Percentiles rank a stretch among this genome's conserved stretches.
These are phyloP conservation scores for Antheraea mylitta DNA, from an alignment of 1,140 invertebrate species.

Conservation along the genomic window DNA sequence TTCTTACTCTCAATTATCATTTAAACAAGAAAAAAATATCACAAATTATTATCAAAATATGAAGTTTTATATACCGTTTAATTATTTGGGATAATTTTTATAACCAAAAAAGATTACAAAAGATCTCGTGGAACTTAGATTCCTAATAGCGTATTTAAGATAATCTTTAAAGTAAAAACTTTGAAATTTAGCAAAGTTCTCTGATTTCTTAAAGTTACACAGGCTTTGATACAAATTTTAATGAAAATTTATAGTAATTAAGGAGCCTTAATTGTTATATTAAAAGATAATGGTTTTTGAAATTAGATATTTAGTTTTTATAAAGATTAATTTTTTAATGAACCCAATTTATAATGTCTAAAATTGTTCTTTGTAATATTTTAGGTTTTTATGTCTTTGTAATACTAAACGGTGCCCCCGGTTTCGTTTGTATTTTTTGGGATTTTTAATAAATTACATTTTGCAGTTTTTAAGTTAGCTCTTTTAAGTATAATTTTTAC, in stretches of 20 bases:
- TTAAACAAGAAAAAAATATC: too few species aligned
- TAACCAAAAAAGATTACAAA: neutral
- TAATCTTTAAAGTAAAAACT: neutral
- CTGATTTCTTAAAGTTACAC: neutral
- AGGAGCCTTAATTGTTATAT: neutral
- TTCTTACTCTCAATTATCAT: too few species aligned
- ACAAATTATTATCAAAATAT: neutral
- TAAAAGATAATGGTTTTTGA: neutral
- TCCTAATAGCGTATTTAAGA: slow-evolving; percentile 2
- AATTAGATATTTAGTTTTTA: neutral
- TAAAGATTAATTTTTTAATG: neutral
- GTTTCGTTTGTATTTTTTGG: too few species aligned
- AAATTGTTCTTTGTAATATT: neutral
- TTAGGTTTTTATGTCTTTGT: too few species aligned
- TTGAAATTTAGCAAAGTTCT: neutral
- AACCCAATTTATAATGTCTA: neutral
- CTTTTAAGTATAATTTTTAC: too few species aligned
- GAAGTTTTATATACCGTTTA: neutral
- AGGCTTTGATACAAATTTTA: slow-evolving; percentile 1
- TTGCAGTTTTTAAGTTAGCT: too few species aligned
- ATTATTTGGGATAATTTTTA: neutral
- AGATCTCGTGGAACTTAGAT: neutral
- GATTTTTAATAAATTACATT: too few species aligned
- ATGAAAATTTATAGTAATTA: neutral
- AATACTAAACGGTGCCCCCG: too few species aligned